Evolutionary conservation across 1,140 invertebrate genomes (phyloP).

Genomic region (Pseudomyrmex gracilis): DNA sequence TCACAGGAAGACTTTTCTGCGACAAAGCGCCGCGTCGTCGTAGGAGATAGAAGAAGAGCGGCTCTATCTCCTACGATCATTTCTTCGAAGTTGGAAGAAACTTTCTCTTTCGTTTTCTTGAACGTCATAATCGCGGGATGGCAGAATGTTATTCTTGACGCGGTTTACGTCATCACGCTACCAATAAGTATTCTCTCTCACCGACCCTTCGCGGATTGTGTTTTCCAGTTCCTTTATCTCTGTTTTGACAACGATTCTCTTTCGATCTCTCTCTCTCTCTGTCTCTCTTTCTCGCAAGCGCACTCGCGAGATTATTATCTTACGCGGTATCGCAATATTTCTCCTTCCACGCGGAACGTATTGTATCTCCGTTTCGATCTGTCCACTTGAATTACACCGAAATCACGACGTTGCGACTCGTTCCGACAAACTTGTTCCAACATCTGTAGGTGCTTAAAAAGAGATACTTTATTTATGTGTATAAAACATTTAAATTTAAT

Average conservation of each 20-base stretch:
- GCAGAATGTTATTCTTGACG: slow-evolving; percentile 20
- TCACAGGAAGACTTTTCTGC: neutral
- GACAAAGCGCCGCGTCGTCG: neutral
- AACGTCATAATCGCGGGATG: slow-evolving; percentile 10
- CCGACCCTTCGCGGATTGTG: neutral
- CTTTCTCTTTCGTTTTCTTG: slow-evolving; percentile 50
- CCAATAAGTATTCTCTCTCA: neutral
- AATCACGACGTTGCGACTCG: neutral
- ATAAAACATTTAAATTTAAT: too few relatives aligned
- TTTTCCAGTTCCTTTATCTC: neutral
- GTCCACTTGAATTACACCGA: neutral
- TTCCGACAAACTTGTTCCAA: neutral
- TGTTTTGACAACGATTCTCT: neutral
- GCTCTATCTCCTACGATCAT: neutral
- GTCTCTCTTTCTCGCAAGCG: neutral
- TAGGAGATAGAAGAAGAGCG: slow-evolving; percentile 7
- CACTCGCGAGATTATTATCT: neutral
- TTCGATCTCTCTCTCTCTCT: too few relatives aligned
- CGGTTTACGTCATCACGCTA: slow-evolving; percentile 17
- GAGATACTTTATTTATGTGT: too few relatives aligned
- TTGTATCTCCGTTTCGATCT: neutral
- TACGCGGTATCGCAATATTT: neutral
- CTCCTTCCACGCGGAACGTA: neutral
- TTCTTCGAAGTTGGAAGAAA: slow-evolving; percentile 12
- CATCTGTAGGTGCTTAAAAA: too few relatives aligned